phyloP scores from a whole-genome alignment of 37 sponge, comb jelly and placozoan species.

The Eunapius fragilis region DNA sequence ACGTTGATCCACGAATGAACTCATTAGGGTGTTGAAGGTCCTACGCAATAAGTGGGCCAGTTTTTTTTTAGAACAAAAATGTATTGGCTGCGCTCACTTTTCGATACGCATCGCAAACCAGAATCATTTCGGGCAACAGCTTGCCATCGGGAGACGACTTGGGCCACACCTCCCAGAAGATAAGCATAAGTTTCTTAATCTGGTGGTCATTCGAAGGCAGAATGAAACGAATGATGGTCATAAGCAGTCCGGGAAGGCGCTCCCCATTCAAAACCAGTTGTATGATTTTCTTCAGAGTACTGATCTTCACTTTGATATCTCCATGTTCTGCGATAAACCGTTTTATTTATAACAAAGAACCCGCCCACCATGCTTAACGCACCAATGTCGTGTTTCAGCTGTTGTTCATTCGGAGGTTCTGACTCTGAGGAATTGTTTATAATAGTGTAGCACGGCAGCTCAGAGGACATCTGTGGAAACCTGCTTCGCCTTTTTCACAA shows the following conservation, averaged over 20 bases:
- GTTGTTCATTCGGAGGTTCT: conserved; percentile 84
- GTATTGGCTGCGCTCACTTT: conserved; percentile 55
- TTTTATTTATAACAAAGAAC: conserved; percentile 51
- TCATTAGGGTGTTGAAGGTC: conserved; percentile 99
- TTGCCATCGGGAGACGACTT: conserved; percentile 96
- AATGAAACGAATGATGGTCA: conserved; percentile 95
- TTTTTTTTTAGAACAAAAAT: no score
- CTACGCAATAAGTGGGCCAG: conserved; percentile 34
- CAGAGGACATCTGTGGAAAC: conserved; percentile 41
- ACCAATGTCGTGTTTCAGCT: conserved; percentile 81
- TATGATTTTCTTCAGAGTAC: conserved; percentile 92
- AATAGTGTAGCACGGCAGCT: conserved; percentile 95
- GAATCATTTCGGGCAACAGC: conserved; percentile 98
- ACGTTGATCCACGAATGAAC: conserved; percentile 95
- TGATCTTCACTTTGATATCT: conserved; percentile 64
- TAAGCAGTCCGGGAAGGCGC: conserved; percentile 89
- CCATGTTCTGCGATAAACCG: conserved; percentile 68
- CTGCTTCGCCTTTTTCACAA: background rate
- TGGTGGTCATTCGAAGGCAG: conserved; percentile 93
- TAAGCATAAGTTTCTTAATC: conserved; percentile 95
- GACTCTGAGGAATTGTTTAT: conserved; percentile 73
- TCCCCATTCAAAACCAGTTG: conserved; percentile 96
- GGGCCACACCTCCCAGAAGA: conserved; percentile 98
- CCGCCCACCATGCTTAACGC: conserved; percentile 37
- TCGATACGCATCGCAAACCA: conserved; percentile 96